Conservation (phyloP, 1,140 invertebrate genomes). For the Apis mellifera region Amel_HAv3.1 CM009932.2:2861001-2861500, state of each 20-base stretch:
- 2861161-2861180: conserved; percentile 93
- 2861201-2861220: conserved; percentile 92
- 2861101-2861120: conserved; percentile 95
- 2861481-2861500: not conserved
- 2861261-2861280: conserved; percentile 98
- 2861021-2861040: not conserved
- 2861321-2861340: not conserved
- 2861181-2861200: conserved; percentile 84
- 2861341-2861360: too few relatives aligned
- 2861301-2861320: conserved; percentile 83
- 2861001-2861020: not conserved
- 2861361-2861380: too few relatives aligned
- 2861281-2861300: conserved; percentile 98
- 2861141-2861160: conserved; percentile 94
- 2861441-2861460: too few relatives aligned
- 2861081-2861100: conserved; percentile 93
- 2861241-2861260: conserved; percentile 97
- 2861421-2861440: not conserved
- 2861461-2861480: too few relatives aligned
- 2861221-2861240: conserved; percentile 93
- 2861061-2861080: conserved; percentile 42
- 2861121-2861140: conserved; percentile 90
- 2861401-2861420: too few relatives aligned
- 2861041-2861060: conserved; percentile 30
- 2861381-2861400: not conserved